Base-by-base conservation (phyloP, 2,888 invertebrate genomes). In the Odiellus spinosus region DNA sequence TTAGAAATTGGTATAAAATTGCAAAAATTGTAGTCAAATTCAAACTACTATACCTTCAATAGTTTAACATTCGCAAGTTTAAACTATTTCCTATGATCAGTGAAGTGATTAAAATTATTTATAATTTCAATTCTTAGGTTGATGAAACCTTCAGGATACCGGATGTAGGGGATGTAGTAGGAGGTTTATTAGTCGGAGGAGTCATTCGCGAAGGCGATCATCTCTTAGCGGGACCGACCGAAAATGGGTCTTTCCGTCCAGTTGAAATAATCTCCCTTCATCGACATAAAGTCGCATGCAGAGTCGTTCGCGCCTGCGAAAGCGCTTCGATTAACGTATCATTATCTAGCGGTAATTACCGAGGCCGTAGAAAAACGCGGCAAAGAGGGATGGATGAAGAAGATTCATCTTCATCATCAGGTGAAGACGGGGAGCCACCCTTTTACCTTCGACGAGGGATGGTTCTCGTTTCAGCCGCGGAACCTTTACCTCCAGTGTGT, bases 281-380 rank as follows among this genome's bases (percentile, higher is more conserved):
- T 67, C 74, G 95, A 3, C 91, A 95, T 67, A 78, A 91, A 55
- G 83, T 90, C 5, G 86, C 90, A 0, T 87, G 90, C 62, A 75
- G 85, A 38, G 70, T 78, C 46, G 93, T 91, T 2, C 74, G 82
- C 51, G 56, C 58, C 0, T 87, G 88, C 0, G 90, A 93, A 65
- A 83, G 86, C 56, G 90, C 91, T 0, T 83, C 87, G 3, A 66
- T 88, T 36, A 38, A 38, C 38, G n/a, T 38, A 15, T 26, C 26
- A 8, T 26, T 26, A 26, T 26, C 26, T 4, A 26, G 8, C 8
- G 26, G 26, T 8, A 26, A 26, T 8, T 26, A 26, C 8, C 4
- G 26, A 26, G 26, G 26, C 26, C 26, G 26, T 26, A 26, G 26
- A 26, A 26, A 26, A 26, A 26, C 26, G 26, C 26, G 8, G 26